phyloP scores from a whole-genome alignment of 2,888 invertebrate species.

The Epsilonema sp. region DNA sequence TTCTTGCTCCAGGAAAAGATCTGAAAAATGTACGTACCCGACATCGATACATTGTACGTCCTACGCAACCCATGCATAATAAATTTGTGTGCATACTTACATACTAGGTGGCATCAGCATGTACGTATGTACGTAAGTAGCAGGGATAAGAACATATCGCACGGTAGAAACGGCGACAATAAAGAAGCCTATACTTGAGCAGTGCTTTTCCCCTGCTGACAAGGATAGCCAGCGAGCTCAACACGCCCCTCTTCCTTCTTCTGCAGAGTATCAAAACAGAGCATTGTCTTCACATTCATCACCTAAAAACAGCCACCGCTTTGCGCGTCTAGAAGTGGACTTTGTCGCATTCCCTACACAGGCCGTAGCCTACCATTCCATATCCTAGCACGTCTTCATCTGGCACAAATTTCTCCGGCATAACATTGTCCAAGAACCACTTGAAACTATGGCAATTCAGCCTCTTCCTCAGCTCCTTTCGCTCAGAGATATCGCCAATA shows the following conservation, averaged over 20 bases:
- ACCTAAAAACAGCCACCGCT: too few species aligned
- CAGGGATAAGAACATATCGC: too few species aligned
- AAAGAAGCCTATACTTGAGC: constrained; percentile 16
- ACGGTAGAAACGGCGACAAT: too few species aligned
- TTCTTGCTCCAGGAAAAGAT: constrained; percentile 23
- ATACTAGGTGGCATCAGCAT: too few species aligned
- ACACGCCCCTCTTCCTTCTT: constrained; percentile 15
- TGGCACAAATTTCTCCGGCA: constrained; percentile 70
- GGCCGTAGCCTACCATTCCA: constrained; percentile 40
- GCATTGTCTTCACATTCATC: constrained; percentile 10
- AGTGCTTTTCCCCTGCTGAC: constrained; percentile 22
- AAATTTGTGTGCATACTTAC: too few species aligned
- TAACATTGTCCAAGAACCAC: constrained; percentile 74
- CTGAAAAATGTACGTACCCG: constrained; percentile 11
- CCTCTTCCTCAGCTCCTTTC: constrained; percentile 53
- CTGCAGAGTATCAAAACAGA: constrained; percentile 25
- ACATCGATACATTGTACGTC: too few species aligned
- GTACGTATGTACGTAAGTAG: too few species aligned
- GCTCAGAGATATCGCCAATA: constrained; percentile 49
- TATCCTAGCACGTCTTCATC: constrained; percentile 56
- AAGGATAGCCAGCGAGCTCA: constrained; percentile 18
- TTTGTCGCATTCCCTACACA: too few species aligned
- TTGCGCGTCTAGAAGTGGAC: too few species aligned
- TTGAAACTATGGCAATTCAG: constrained; percentile 68
- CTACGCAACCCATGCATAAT: too few species aligned